Base-by-base conservation (phyloP, 2,797 vertebrate species). In the Mormyrus hasselquistii region DNA sequence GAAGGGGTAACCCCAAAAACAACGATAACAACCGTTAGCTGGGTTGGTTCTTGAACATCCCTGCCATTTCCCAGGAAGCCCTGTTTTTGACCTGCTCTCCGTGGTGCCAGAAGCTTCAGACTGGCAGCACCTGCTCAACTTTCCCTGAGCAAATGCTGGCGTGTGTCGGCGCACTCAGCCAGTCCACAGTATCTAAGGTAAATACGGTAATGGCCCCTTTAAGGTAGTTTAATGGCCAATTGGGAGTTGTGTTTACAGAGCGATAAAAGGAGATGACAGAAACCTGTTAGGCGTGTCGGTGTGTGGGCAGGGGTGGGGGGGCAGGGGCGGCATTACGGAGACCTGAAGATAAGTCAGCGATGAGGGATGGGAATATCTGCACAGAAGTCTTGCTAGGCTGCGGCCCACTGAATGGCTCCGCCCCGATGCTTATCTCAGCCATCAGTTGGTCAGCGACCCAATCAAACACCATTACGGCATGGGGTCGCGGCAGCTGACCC, bases 141-240 rank as follows among this genome's bases (percentile, higher is more conserved):
- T 95, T 95, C 94, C 92, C 95, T 95, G 93, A 94, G 91, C 90
- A 95, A 94, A 95, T 90, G 94, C 93, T 95, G 95, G 92, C 90
- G 95, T 94, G 94, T 94, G 95, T 93, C 95, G 96, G 97, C 97
- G 96, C 95, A 93, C 95, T 92, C 90, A 89, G 91, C 92, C 91
- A 91, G 94, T 95, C 97, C 96, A 97, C 97, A 97, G 97, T 97
- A 98, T 98, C 97, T 97, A 96, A 97, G 97, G 97, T 97, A 99
- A 99, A 98, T 96, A 96, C 93, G 94, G 96, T 97, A 96, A 97
- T 95, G 94, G 93, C 94, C 95, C 97, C 95, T 94, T 98, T 98
- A 97, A 94, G 94, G 93, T 94, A 92, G 90, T 95, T 97, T 96
- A 96, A 95, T 94, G 93, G 93, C 93, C 94, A 94, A 96, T 97